Evolutionary conservation across 1,140 invertebrate species (phyloP).

Genomic region (Tetraneura akinire): DNA sequence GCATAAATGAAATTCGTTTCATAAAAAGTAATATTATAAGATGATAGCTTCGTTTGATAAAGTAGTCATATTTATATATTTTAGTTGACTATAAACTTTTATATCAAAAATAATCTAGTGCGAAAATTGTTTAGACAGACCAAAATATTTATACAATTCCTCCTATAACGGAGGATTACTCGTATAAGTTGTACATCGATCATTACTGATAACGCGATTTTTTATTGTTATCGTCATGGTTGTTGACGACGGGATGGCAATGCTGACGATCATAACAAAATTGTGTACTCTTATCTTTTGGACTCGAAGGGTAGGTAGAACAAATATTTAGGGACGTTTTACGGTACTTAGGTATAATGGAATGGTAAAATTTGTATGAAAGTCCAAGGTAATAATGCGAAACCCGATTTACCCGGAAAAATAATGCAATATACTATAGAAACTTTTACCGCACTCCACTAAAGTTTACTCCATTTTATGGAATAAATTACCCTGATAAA

Average conservation of each 20-base stretch:
- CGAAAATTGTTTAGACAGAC: not conserved
- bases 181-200: not conserved
- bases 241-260: not conserved
- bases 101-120: no score
- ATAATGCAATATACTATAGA: not conserved
- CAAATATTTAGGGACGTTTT: constrained; percentile 16
- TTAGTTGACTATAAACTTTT: no score
- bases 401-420: constrained; percentile 25
- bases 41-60: no score
- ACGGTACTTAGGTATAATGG: not conserved
- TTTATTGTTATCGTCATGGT: not conserved
- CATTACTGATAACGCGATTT: not conserved
- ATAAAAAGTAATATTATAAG: no score
- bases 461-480: not conserved
- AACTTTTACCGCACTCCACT: not conserved
- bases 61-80: no score
- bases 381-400: constrained; percentile 13
- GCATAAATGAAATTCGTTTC: no score
- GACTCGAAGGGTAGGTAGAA: constrained; percentile 2
- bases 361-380: constrained; percentile 8
- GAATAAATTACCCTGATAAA: not conserved
- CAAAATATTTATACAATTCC: not conserved
- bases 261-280: not conserved
- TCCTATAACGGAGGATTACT: not conserved
- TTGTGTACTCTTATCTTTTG: constrained; percentile 15